Evolutionary conservation across 2,113 vertebrate genomes (phyloP).

Genomic region (Burhinus oedicnemus): DNA sequence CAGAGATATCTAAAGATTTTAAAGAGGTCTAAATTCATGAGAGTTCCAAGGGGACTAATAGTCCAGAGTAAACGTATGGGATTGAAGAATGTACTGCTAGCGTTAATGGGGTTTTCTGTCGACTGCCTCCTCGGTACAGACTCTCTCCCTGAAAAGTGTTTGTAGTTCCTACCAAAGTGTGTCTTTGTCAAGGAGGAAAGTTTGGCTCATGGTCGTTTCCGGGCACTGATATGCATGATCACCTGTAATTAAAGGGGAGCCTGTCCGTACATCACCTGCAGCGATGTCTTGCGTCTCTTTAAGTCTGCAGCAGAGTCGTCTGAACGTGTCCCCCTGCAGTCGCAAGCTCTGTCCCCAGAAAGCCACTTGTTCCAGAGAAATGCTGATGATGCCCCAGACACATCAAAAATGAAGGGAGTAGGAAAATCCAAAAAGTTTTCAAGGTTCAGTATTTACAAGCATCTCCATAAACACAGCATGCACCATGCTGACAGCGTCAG

Average conservation of each 20-base stretch:
- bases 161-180: rapidly evolving
- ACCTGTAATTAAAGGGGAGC: neutral
- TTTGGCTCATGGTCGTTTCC: neutral
- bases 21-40: neutral
- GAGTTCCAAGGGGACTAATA: neutral
- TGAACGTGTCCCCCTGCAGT: neutral
- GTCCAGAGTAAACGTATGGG: neutral
- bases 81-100: neutral
- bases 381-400: constrained; percentile 70
- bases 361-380: neutral
- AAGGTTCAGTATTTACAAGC: constrained; percentile 85
- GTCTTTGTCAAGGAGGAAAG: neutral
- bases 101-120: neutral
- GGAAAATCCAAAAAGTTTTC: constrained; percentile 79
- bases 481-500: constrained; percentile 83
- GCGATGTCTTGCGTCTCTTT: neutral
- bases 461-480: constrained; percentile 85
- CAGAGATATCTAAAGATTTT: neutral
- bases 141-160: neutral
- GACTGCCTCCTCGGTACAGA: neutral
- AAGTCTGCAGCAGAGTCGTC: constrained; percentile 19
- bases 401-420: constrained; percentile 83
- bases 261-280: neutral
- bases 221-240: neutral
- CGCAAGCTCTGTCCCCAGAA: constrained; percentile 13